Percentiles rank a stretch among this genome's conserved stretches.
Evolutionary conservation across 2,113 vertebrate genomes (phyloP).

Genomic region (Anguilla japonica): DNA sequence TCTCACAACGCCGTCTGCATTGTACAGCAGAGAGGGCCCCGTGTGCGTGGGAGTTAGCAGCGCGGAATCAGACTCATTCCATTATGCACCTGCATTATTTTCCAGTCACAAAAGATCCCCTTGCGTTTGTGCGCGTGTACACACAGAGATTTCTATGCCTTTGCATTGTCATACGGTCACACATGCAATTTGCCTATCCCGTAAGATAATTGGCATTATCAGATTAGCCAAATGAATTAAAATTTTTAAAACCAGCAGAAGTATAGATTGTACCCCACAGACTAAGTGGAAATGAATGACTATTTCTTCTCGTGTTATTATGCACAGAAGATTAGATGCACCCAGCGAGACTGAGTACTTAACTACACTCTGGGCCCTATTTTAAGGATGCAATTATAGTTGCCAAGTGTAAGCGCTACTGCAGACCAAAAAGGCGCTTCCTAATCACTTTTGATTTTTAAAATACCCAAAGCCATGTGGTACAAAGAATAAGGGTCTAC

Average conservation of each 20-base stretch:
- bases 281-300: neutral
- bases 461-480: neutral
- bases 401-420: neutral
- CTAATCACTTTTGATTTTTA: neutral
- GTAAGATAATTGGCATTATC: constrained; percentile 8
- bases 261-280: neutral
- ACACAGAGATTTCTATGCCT: neutral
- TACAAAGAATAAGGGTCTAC: too few relatives aligned
- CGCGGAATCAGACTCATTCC: neutral
- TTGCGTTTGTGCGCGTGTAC: neutral
- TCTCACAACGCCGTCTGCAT: neutral
- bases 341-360: neutral
- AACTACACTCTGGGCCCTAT: neutral
- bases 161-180: neutral
- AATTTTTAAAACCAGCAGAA: constrained; percentile 3
- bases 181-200: neutral
- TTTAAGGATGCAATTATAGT: neutral
- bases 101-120: neutral
- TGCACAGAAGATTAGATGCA: neutral
- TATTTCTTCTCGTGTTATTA: neutral
- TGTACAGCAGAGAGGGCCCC: neutral
- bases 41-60: neutral
- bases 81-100: neutral
- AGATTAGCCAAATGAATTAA: neutral
- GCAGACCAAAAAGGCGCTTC: neutral